These are phyloP conservation scores for Daphoenositta chrysoptera DNA, from an alignment of 2,113 vertebrate genomes.

Conservation along the genomic window DNA sequence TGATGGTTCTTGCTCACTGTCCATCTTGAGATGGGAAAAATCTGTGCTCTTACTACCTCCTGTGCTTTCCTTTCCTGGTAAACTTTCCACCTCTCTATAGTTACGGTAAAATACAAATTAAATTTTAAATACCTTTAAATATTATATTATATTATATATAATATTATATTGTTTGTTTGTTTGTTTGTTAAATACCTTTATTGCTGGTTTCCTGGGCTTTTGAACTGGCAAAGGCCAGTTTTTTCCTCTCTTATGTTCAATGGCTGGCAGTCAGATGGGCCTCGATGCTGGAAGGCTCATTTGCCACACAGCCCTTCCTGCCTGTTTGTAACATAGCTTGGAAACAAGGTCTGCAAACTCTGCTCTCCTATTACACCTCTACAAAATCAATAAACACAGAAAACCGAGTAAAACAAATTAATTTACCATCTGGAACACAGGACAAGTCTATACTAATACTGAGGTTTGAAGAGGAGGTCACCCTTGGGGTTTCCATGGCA, in stretches of 20 bases:
- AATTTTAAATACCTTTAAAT: too few species aligned
- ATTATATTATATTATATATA: too few species aligned
- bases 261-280: not conserved
- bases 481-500: not conserved
- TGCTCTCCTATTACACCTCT: not conserved
- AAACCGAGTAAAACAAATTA: not conserved
- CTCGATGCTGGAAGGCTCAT: not conserved
- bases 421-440: not conserved
- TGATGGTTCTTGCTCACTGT: not conserved
- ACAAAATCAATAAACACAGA: not conserved
- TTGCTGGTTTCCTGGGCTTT: not conserved
- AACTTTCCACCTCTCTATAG: not conserved
- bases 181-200: not conserved
- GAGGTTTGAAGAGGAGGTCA: not conserved
- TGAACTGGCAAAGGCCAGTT: not conserved
- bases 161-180: too few species aligned
- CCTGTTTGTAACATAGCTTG: accelerated
- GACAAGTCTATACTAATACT: not conserved
- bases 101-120: not conserved
- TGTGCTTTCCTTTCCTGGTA: not conserved
- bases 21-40: not conserved
- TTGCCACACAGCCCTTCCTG: not conserved
- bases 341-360: not conserved
- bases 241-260: not conserved
- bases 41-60: not conserved